Base-by-base conservation (phyloP, 2,113 vertebrate genomes). In the Montifringilla adamsi region DNA sequence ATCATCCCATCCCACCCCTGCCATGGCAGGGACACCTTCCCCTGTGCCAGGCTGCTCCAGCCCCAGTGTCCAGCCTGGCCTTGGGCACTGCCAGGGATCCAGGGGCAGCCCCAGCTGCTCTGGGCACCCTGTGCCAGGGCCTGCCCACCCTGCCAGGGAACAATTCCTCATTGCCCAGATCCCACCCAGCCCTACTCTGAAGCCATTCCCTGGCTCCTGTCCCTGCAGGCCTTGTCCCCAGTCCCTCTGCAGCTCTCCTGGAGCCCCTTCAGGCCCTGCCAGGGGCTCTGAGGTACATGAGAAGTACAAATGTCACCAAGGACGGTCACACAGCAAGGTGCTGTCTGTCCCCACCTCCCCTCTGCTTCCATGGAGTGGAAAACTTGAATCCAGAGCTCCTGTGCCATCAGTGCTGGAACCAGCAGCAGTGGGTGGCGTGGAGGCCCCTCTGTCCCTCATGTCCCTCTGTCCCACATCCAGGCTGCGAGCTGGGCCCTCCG, bases 1-100 rank as follows among this genome's bases (percentile, higher is more conserved):
- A 1, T 3, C 28, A 33, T 41, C 0, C 33, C 47, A 16, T 7
- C 2, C 47, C 67, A 21, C 5, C 20, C 46, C 13, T 5, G 55
- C 31, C 56, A 20, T 20, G 68, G 67, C 80, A 83, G 68, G 81
- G 81, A 22, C 81, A 18, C 18, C 69, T 84, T 1, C 49, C 59
- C 33, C 22, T 84, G 69, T 27, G 4, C 77, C 77, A 66, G 77
- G 62, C 46, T 66, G 77, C 39, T 55, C 77, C 5, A 78, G 59
- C 44, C 80, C 56, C 56, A 63, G 0, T 44, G 56, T 7, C 81
- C 81, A 74, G 0, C 28, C 69, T 84, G 82, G 56, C 67, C 67
- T 62, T 13, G 80, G 67, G 3, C 67, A 84, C 80, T 72, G 31
- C 68, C 68, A 84, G 68, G 81, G 68, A 63, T 84, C 21, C 81